Conservation (phyloP, 2,797 vertebrate genomes). For the Choloepus didactylus region DNA sequence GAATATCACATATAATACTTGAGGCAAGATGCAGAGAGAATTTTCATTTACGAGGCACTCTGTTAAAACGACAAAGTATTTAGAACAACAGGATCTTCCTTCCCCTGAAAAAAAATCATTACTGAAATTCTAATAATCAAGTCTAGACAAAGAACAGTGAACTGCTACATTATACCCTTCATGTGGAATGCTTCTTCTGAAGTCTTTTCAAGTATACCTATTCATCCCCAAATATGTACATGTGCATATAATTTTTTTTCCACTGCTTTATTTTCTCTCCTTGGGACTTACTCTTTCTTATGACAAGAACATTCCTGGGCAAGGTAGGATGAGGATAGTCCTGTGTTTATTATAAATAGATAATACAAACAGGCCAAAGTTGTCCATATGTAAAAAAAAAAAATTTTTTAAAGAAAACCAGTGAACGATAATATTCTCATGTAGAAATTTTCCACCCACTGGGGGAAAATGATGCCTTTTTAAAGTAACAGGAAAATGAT, state of each 20-base stretch:
- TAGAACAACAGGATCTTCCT: background rate
- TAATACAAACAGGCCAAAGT: background rate
- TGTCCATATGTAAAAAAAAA: background rate
- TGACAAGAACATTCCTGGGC: background rate
- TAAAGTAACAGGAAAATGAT: slow-evolving; percentile 24
- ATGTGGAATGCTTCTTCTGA: slow-evolving; percentile 50
- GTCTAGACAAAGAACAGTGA: slow-evolving; percentile 71
- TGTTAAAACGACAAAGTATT: slow-evolving; percentile 57
- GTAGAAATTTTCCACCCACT: background rate
- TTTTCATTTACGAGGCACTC: slow-evolving; percentile 66
- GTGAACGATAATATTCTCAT: background rate
- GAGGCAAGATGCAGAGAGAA: slow-evolving; percentile 66
- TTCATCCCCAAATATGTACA: slow-evolving; percentile 49
- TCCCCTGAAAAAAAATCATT: slow-evolving; percentile 64
- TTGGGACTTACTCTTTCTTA: slow-evolving; percentile 1
- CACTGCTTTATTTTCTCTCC: background rate
- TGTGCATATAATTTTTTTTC: background rate
- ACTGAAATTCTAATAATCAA: slow-evolving; percentile 72
- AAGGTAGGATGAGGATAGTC: background rate
- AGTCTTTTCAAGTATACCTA: slow-evolving; percentile 74
- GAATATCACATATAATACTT: background rate
- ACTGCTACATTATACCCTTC: slow-evolving; percentile 34
- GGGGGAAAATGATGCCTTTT: background rate
- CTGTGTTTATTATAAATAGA: background rate
- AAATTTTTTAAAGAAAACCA: background rate